Evolutionary conservation across 1,140 invertebrate species (phyloP).

Genomic region (Probaryconus sp.): DNA sequence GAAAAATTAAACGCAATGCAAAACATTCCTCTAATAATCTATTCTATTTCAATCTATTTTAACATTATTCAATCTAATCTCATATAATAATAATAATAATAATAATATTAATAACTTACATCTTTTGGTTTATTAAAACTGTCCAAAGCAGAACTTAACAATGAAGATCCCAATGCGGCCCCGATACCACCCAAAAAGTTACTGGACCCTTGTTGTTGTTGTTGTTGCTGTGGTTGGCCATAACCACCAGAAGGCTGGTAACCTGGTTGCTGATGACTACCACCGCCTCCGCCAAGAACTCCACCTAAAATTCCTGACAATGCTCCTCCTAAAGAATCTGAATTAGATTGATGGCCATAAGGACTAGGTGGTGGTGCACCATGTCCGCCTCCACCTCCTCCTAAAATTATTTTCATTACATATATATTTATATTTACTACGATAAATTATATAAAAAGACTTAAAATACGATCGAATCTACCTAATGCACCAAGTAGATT

Average conservation of each 20-base stretch:
- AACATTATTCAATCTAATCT: no score
- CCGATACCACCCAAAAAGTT: constrained; percentile 71
- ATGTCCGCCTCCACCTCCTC: constrained; percentile 49
- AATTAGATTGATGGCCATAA: constrained; percentile 45
- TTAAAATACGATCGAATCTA: constrained; percentile 47
- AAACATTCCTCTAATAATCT: no score
- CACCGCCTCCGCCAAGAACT: constrained; percentile 72
- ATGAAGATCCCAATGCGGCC: constrained; percentile 65
- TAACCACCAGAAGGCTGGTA: constrained; percentile 56
- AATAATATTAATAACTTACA: constrained; percentile 61
- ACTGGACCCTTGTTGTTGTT: constrained; percentile 59
- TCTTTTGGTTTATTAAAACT: constrained; percentile 68
- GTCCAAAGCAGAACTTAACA: constrained; percentile 72
- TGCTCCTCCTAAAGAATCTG: constrained; percentile 64
- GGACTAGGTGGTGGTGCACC: constrained; percentile 39
- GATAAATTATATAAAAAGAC: no score
- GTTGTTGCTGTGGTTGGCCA: constrained; percentile 58
- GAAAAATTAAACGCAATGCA: no score
- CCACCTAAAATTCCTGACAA: constrained; percentile 70
- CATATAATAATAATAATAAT: no score
- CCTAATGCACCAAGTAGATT: constrained; percentile 74
- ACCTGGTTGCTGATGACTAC: constrained; percentile 20
- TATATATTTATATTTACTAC: not conserved
- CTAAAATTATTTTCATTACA: constrained; percentile 1
- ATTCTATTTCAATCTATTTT: no score